These are phyloP conservation scores for Oophaga sylvatica DNA, from an alignment of 2,797 vertebrate species.

Conservation along the genomic window DNA sequence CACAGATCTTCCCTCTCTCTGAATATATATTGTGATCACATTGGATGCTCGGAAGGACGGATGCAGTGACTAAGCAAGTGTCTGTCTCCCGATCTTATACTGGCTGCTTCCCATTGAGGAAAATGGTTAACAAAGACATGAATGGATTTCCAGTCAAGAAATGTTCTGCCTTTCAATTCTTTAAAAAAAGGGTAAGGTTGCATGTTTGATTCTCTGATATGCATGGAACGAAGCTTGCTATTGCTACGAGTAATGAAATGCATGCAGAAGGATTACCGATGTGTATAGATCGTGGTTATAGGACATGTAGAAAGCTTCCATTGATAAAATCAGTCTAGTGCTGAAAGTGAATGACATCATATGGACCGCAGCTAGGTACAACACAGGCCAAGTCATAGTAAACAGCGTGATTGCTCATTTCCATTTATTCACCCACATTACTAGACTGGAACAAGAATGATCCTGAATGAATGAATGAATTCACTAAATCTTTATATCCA, in stretches of 20 bases:
- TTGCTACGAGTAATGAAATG: conserved; percentile 11
- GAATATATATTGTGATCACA: conserved; percentile 64
- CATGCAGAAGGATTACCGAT: conserved; percentile 19
- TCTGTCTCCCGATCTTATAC: conserved; percentile 71
- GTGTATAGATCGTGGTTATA: conserved; percentile 35
- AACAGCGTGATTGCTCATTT: background rate
- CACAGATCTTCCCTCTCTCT: conserved; percentile 64
- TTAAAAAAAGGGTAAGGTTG: conserved; percentile 94
- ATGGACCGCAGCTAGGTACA: conserved; percentile 16
- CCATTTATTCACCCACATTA: background rate
- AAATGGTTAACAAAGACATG: conserved; percentile 88
- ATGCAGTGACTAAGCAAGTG: conserved; percentile 70
- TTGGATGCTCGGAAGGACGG: conserved; percentile 64
- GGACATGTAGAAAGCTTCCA: conserved; percentile 20
- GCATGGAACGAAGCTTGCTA: conserved; percentile 4
- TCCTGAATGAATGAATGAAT: background rate
- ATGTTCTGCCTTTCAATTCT: conserved; percentile 96
- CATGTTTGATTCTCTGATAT: conserved; percentile 59
- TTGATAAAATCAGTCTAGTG: conserved; percentile 43
- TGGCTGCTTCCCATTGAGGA: conserved; percentile 72
- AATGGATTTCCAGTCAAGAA: conserved; percentile 97
- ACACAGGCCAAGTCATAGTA: conserved; percentile 37
- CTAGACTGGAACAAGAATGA: background rate
- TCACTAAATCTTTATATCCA: background rate
- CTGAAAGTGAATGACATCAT: conserved; percentile 37